Percentiles rank a stretch among this genome's conserved stretches.
These are phyloP conservation scores for Antennarius striatus DNA, from an alignment of 2,113 vertebrate species.

Conservation along the genomic window DNA sequence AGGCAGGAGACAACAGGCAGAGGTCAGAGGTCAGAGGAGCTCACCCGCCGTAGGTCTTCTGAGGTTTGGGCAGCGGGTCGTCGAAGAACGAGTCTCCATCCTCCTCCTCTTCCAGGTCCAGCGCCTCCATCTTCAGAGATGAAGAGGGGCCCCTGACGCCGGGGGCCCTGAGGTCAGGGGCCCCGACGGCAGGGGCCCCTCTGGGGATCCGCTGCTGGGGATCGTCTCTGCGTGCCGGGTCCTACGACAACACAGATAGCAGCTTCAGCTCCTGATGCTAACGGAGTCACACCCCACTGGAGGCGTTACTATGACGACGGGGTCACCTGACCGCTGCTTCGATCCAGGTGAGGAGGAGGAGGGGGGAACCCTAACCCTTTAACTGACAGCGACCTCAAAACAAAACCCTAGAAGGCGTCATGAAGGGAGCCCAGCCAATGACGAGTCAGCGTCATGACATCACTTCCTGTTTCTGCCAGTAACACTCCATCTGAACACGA, in stretches of 20 bases:
- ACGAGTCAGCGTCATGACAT: too few species aligned
- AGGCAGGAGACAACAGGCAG: background rate
- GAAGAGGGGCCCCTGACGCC: slow-evolving; percentile 51
- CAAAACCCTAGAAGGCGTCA: too few species aligned
- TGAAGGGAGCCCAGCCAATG: too few species aligned
- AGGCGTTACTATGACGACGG: too few species aligned
- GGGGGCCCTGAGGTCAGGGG: slow-evolving; percentile 49
- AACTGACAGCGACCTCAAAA: too few species aligned
- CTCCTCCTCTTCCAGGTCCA: slow-evolving; percentile 67
- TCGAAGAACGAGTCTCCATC: slow-evolving; percentile 96
- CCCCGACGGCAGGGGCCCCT: slow-evolving; percentile 36
- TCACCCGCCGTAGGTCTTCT: slow-evolving; percentile 88
- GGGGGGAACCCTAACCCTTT: too few species aligned
- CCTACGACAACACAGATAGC: slow-evolving; percentile 51
- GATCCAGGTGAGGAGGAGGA: too few species aligned
- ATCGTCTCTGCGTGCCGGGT: slow-evolving; percentile 69
- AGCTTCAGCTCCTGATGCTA: background rate
- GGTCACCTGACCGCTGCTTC: too few species aligned
- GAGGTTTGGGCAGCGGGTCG: slow-evolving; percentile 89
- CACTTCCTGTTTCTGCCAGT: too few species aligned
- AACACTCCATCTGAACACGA: too few species aligned
- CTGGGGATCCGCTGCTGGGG: slow-evolving; percentile 61
- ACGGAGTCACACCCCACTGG: too few species aligned
- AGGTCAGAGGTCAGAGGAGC: slow-evolving; percentile 29
- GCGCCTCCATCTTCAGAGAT: slow-evolving; percentile 51